phyloP scores from a whole-genome alignment of 2,888 invertebrate genomes.

The Pseudoips prasinana region DNA sequence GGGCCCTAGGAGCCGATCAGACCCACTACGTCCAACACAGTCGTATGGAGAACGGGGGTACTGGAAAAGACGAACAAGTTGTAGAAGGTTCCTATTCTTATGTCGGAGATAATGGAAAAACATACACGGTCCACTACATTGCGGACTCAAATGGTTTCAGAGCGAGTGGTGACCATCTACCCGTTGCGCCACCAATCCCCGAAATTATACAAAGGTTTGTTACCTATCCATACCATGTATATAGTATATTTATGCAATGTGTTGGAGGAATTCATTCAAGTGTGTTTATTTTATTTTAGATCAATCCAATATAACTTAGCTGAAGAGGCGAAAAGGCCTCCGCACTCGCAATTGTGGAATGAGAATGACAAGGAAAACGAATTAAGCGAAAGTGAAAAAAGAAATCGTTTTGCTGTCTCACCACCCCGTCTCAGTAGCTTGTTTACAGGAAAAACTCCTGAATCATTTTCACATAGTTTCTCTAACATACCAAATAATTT shows the following conservation, averaged over 20 bases:
- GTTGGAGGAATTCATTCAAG: background rate
- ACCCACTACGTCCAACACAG: slow-evolving; percentile 79
- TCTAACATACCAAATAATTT: slow-evolving; percentile 57
- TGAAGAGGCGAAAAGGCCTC: slow-evolving; percentile 70
- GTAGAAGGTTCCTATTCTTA: slow-evolving; percentile 85
- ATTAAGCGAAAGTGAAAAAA: slow-evolving; percentile 46
- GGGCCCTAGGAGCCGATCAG: slow-evolving; percentile 77
- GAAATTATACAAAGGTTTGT: slow-evolving; percentile 84
- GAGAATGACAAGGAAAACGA: slow-evolving; percentile 55
- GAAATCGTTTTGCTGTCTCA: slow-evolving; percentile 37
- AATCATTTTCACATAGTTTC: slow-evolving; percentile 71
- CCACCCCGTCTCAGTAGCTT: slow-evolving; percentile 48
- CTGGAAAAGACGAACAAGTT: slow-evolving; percentile 82
- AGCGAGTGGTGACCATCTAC: slow-evolving; percentile 88
- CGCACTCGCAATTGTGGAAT: slow-evolving; percentile 60
- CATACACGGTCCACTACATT: slow-evolving; percentile 84
- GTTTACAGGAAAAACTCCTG: slow-evolving; percentile 72
- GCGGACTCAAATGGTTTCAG: slow-evolving; percentile 90
- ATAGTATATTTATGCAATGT: slow-evolving; percentile 2
- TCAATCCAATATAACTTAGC: slow-evolving; percentile 74
- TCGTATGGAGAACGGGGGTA: slow-evolving; percentile 80
- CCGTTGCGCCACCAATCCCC: slow-evolving; percentile 89
- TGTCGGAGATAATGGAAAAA: slow-evolving; percentile 83
- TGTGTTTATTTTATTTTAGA: slow-evolving; percentile 36
- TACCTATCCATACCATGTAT: too few species aligned